Conservation (phyloP, 2,888 invertebrate species). For the Pemphredon lugubris region DNA sequence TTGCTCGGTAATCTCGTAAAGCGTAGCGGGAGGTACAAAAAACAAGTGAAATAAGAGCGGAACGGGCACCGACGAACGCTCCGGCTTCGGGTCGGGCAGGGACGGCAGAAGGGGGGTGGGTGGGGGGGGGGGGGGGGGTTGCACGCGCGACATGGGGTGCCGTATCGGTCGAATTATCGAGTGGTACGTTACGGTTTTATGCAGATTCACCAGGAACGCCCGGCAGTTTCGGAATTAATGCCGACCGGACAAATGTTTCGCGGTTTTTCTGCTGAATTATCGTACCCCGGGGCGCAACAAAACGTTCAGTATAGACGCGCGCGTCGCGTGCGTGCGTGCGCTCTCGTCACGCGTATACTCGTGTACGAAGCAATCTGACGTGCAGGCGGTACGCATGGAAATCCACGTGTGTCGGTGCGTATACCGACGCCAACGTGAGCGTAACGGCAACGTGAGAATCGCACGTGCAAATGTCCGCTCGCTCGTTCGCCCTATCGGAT, state of each 20-base stretch:
- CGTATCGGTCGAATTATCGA: conserved; percentile 71
- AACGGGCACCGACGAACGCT: neutral
- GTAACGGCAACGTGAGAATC: conserved; percentile 11
- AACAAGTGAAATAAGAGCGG: conserved; percentile 42
- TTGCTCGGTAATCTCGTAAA: conserved; percentile 42
- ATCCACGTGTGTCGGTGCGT: neutral
- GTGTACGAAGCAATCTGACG: neutral
- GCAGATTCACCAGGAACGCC: conserved; percentile 64
- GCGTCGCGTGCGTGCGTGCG: neutral
- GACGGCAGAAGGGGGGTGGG: neutral
- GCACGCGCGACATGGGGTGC: neutral
- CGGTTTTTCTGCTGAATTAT: conserved; percentile 70
- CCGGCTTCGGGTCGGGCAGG: neutral
- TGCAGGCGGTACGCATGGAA: neutral
- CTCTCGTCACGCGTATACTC: conserved; percentile 9
- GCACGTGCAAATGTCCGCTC: conserved; percentile 8
- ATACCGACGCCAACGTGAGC: neutral
- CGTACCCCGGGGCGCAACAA: conserved; percentile 61
- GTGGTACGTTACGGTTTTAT: conserved; percentile 68
- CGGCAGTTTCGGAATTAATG: conserved; percentile 68
- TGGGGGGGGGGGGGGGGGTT: neutral
- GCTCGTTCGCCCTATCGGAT: conserved; percentile 28
- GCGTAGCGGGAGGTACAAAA: conserved; percentile 32
- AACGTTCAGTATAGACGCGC: conserved; percentile 35
- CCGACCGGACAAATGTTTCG: conserved; percentile 67